A percentile compares a stretch with the other conserved stretches of the same genome.
These are phyloP conservation scores for Macroglossus sobrinus DNA, from an alignment of 2,113 vertebrate species.

Conservation along the genomic window DNA sequence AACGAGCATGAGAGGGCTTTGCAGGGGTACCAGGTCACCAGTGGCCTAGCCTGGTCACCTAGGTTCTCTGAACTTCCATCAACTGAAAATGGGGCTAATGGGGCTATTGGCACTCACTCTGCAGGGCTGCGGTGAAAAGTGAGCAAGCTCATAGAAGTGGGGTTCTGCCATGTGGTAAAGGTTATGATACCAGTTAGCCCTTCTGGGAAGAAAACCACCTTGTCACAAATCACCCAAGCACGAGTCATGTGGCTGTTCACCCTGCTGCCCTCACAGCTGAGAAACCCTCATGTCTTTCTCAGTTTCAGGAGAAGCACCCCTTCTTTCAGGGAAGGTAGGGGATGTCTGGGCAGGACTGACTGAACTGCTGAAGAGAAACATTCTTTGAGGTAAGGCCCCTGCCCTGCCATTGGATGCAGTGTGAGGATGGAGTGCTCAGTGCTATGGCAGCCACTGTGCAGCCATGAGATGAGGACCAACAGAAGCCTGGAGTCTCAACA, in stretches of 20 bases:
- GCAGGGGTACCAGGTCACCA: neutral
- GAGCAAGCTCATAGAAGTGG: fast-evolving
- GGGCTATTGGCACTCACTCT: neutral
- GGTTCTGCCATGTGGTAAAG: neutral
- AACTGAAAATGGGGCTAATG: neutral
- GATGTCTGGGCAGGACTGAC: neutral
- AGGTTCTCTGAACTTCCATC: neutral
- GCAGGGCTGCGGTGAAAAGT: neutral
- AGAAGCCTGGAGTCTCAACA: neutral
- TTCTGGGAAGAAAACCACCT: neutral
- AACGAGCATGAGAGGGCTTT: neutral
- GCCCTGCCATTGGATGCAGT: neutral
- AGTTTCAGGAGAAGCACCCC: neutral
- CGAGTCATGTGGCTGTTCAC: neutral
- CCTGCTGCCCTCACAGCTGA: neutral
- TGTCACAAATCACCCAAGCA: neutral
- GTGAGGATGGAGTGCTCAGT: neutral
- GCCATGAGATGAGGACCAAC: neutral
- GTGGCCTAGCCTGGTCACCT: neutral
- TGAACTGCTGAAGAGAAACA: neutral
- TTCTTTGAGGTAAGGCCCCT: neutral
- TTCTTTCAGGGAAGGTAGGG: neutral
- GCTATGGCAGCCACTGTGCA: neutral
- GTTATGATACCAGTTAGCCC: neutral
- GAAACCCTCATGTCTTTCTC: neutral